Evolutionary conservation across 1,140 invertebrate genomes (phyloP).

Genomic region (Campoletis sonorensis): DNA sequence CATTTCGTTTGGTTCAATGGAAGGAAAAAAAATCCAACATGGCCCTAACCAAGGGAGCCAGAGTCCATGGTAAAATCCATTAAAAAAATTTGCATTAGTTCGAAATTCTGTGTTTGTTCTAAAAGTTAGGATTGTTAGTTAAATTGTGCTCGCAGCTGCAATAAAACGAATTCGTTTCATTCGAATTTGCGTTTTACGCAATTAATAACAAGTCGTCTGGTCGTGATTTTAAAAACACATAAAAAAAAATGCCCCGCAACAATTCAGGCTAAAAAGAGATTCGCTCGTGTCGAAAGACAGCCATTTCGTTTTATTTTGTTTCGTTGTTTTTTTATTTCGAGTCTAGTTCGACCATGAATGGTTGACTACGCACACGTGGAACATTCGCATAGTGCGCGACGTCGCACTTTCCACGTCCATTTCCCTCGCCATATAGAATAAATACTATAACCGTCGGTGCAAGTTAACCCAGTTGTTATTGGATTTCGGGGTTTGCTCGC

Average conservation of each 20-base stretch:
- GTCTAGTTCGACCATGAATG: background rate
- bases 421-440: background rate
- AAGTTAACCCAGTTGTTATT: conserved; percentile 31
- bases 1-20: background rate
- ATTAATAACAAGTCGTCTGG: background rate
- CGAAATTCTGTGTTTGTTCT: background rate
- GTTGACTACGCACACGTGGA: background rate
- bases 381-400: background rate
- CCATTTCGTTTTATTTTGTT: background rate
- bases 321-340: conserved; percentile 7
- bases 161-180: background rate
- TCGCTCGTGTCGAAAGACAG: background rate
- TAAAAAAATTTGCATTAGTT: conserved; percentile 1
- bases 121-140: background rate
- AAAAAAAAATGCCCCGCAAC: background rate
- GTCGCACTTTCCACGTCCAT: background rate
- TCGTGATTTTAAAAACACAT: background rate
- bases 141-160: background rate
- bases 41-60: background rate
- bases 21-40: background rate
- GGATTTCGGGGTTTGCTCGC: conserved; percentile 14
- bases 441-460: conserved; percentile 1
- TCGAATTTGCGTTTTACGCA: conserved; percentile 10
- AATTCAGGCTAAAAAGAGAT: background rate
- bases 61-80: background rate